These are phyloP conservation scores for Amphiduros pacificus DNA, from an alignment of 2,888 invertebrate species.

Conservation along the genomic window DNA sequence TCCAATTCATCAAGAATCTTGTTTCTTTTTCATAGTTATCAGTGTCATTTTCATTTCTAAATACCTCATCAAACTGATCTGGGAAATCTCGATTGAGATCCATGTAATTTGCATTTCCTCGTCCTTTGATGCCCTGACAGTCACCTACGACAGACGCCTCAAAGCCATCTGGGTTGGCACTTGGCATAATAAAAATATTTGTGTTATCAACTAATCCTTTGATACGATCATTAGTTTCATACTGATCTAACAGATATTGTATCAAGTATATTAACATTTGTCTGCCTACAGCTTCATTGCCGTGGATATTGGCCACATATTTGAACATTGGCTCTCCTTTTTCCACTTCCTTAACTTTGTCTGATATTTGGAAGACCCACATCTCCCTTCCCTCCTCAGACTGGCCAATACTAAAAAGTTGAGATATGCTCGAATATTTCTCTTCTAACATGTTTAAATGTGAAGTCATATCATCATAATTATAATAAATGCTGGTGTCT, in stretches of 20 bases:
- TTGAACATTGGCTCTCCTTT: slow-evolving; percentile 94
- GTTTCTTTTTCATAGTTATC: slow-evolving; percentile 61
- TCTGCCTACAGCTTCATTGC: slow-evolving; percentile 92
- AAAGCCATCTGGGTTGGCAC: slow-evolving; percentile 98
- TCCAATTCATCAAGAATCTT: slow-evolving; percentile 48
- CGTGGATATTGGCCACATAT: slow-evolving; percentile 95
- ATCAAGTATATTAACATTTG: slow-evolving; percentile 86
- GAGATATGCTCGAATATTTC: background rate
- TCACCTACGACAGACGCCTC: slow-evolving; percentile 80
- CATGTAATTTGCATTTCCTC: slow-evolving; percentile 76
- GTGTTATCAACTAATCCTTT: slow-evolving; percentile 81
- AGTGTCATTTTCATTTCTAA: background rate
- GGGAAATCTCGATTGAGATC: slow-evolving; percentile 80
- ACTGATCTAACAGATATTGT: slow-evolving; percentile 85
- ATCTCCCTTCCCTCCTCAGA: background rate
- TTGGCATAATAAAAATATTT: slow-evolving; percentile 89
- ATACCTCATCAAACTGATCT: slow-evolving; percentile 74
- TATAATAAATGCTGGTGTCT: no score
- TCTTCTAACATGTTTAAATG: no score
- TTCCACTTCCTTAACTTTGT: background rate
- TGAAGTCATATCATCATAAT: no score
- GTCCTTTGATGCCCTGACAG: slow-evolving; percentile 67
- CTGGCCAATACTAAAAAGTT: background rate
- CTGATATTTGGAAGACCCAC: background rate
- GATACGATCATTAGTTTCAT: slow-evolving; percentile 69